phyloP scores from a whole-genome alignment of 2,888 invertebrate genomes.

The Heliconius ethilla region DNA sequence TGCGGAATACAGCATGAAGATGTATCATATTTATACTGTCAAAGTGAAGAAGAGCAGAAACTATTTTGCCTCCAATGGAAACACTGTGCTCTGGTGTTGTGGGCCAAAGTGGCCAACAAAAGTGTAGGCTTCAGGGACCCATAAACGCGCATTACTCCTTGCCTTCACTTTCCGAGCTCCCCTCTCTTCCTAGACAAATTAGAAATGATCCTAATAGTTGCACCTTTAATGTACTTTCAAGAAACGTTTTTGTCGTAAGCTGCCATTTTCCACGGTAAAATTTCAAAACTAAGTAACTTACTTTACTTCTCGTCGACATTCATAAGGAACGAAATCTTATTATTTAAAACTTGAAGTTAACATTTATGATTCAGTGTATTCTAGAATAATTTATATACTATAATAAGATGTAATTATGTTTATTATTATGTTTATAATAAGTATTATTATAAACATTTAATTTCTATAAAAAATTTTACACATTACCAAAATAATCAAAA shows the following conservation, averaged over 20 bases:
- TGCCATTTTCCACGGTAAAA: not conserved
- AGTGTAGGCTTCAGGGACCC: too few species aligned
- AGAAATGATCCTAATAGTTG: not conserved
- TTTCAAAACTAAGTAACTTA: not conserved
- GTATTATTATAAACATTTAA: not conserved
- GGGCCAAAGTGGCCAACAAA: too few species aligned
- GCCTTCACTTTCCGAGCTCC: too few species aligned
- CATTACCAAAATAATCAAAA: not conserved
- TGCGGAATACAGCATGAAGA: too few species aligned
- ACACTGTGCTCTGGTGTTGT: too few species aligned
- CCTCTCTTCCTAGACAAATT: not conserved
- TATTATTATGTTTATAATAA: not conserved
- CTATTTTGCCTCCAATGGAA: too few species aligned
- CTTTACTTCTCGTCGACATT: not conserved
- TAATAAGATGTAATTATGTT: too few species aligned
- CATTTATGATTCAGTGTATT: not conserved
- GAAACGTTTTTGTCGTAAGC: not conserved
- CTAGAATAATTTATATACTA: not conserved
- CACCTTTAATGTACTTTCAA: not conserved
- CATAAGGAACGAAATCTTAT: not conserved
- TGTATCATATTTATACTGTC: too few species aligned
- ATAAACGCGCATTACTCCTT: too few species aligned
- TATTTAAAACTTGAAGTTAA: not conserved
- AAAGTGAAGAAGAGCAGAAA: too few species aligned
- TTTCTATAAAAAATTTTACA: not conserved